A percentile compares a stretch with the other conserved stretches of the same genome.
Evolutionary conservation across 2,888 invertebrate genomes (phyloP).

Genomic region (Dolichopus griseipennis): DNA sequence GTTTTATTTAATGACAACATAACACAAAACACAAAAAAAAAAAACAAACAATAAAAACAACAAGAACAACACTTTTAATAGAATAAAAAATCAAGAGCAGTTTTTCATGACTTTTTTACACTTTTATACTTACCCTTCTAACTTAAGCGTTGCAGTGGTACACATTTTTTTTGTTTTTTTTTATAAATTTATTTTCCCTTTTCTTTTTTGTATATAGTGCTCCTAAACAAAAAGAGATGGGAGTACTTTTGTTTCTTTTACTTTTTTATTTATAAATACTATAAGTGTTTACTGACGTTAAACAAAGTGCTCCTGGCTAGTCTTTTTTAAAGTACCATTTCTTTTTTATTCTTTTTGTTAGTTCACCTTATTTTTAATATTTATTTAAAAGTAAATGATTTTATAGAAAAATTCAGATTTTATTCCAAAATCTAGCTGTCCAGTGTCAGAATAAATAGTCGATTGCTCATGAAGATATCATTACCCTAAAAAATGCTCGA

Average conservation of each 20-base stretch:
- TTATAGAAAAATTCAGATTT: too few relatives aligned
- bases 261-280: neutral
- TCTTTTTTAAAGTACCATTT: neutral
- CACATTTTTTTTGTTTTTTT: neutral
- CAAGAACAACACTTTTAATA: too few relatives aligned
- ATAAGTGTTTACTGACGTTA: neutral
- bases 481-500: too few relatives aligned
- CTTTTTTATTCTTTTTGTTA: neutral
- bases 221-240: too few relatives aligned
- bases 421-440: too few relatives aligned
- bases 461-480: too few relatives aligned
- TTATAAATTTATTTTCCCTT: neutral
- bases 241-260: neutral
- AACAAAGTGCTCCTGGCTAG: neutral
- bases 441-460: too few relatives aligned
- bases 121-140: neutral
- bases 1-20: constrained; percentile 4
- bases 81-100: too few relatives aligned
- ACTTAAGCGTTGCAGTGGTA: neutral
- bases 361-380: too few relatives aligned
- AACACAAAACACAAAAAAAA: too few relatives aligned
- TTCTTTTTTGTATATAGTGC: neutral
- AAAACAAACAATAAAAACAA: too few relatives aligned
- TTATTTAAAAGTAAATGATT: too few relatives aligned
- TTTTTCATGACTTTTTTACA: neutral